Conservation (phyloP, 2,113 vertebrate genomes). For the Oenanthe oenanthe region DNA sequence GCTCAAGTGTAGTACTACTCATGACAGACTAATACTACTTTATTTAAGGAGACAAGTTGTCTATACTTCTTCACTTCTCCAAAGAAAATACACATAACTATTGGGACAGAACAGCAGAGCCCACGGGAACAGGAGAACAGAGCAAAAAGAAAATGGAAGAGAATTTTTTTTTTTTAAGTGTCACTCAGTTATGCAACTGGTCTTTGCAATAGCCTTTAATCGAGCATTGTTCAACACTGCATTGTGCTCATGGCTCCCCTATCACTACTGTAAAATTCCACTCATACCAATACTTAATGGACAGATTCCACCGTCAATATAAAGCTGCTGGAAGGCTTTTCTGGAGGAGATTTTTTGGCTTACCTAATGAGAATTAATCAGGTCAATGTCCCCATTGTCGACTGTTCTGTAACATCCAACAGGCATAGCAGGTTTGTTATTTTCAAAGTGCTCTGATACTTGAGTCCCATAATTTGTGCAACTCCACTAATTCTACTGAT, state of each 20-base stretch:
- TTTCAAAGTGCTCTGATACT: neutral
- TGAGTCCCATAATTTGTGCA: neutral
- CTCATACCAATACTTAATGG: neutral
- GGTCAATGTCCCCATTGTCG: neutral
- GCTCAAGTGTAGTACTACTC: neutral
- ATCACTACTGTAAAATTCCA: neutral
- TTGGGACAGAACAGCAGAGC: neutral
- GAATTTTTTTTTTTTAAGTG: neutral
- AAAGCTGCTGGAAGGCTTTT: neutral
- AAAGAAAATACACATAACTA: neutral
- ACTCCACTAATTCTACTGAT: neutral
- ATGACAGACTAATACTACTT: neutral
- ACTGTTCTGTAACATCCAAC: neutral
- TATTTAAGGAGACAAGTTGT: constrained; percentile 3
- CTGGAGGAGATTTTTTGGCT: neutral
- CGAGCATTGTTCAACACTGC: neutral
- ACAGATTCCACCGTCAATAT: neutral
- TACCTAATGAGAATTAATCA: neutral
- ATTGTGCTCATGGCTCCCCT: neutral
- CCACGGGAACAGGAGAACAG: neutral
- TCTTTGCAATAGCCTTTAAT: neutral
- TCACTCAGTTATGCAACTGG: neutral
- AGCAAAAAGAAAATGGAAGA: neutral
- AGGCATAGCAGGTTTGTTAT: neutral
- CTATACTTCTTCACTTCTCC: neutral